Evolutionary conservation across 2,113 vertebrate species (phyloP), one percentile per base, ranked within the genome.

Genomic region (Talpa occidentalis): DNA sequence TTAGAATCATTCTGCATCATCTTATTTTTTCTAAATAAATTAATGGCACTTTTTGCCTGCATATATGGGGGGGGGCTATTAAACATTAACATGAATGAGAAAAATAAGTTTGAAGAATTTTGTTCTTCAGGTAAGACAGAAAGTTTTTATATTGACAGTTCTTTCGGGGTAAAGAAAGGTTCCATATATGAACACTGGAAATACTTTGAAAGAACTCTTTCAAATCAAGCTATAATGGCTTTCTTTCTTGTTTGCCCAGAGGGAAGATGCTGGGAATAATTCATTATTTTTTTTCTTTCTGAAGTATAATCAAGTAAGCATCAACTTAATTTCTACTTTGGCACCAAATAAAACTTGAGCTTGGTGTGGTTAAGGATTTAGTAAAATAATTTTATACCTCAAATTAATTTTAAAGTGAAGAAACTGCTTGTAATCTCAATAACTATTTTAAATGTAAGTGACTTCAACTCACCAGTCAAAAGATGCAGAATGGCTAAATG

Each of bases 321-420:
- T 80, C 79, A 77, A 52, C 74, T 92, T 91, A 40, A 72, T 89
- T 88, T 92, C 83, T 85, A 49, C 67, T 76, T 88, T 37, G 32
- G 28, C 49, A 86, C 7, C 60, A 72, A 81, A 28, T 82, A 76
- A 89, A 28, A 22, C 42, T 69, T 81, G 84, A 89, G 35, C 21
- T 89, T 72, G 67, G 35, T 86, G 17, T 66, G 44, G 54, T 72
- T 94, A 90, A 85, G 19, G 30, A 70, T 89, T 66, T 42, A 72
- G 66, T 81, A 92, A 94, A 86, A 64, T 70, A 89, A 81, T 85
- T 93, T 11, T 49, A 79, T 7, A 69, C 35, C 16, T 77, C 30
- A 72, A 82, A 67, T 92, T 52, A 88, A 96, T 86, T 49, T 24
- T 89, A 56, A 86, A 88, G 56, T 44, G 78, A 88, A 78, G 47